These are phyloP conservation scores for Drosophila nigromelanica DNA, from an alignment of 1,140 invertebrate genomes.

Conservation along the genomic window DNA sequence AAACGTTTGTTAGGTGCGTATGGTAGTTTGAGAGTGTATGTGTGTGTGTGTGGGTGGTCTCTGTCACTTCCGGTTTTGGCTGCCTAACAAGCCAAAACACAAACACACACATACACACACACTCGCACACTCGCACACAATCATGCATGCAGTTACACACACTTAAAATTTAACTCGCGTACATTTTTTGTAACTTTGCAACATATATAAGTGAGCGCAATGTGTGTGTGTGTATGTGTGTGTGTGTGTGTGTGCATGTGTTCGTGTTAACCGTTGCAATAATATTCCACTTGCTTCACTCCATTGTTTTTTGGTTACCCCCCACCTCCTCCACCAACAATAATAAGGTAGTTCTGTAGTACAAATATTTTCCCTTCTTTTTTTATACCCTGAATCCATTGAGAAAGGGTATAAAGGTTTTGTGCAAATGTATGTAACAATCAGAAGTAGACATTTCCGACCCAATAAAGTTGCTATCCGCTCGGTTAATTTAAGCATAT, in stretches of 20 bases:
- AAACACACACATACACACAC: constrained; percentile 1
- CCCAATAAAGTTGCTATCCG: too few species aligned
- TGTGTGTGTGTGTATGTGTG: constrained; percentile 7
- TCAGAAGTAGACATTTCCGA: too few species aligned
- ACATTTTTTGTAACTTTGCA: constrained; percentile 54
- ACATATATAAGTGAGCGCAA: not conserved
- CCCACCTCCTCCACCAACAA: constrained; percentile 14
- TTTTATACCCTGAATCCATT: not conserved
- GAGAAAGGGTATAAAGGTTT: too few species aligned
- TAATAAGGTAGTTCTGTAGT: constrained; percentile 29
- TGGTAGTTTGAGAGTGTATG: constrained; percentile 3
- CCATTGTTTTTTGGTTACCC: constrained; percentile 19
- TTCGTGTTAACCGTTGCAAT: constrained; percentile 66
- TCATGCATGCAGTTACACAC: constrained; percentile 31
- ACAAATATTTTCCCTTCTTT: constrained; percentile 43
- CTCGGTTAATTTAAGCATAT: too few species aligned
- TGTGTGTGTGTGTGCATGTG: constrained; percentile 3
- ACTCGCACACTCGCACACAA: constrained; percentile 10
- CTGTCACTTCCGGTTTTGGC: constrained; percentile 60
- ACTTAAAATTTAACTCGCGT: constrained; percentile 68
- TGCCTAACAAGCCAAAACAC: constrained; percentile 56
- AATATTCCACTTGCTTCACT: constrained; percentile 48
- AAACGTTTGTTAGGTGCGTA: constrained; percentile 22
- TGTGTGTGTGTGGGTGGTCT: constrained; percentile 7
- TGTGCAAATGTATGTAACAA: too few species aligned